Percentiles rank a stretch among this genome's conserved stretches.
Evolutionary conservation across 2,113 vertebrate genomes (phyloP).

Genomic region (Numida meleagris): DNA sequence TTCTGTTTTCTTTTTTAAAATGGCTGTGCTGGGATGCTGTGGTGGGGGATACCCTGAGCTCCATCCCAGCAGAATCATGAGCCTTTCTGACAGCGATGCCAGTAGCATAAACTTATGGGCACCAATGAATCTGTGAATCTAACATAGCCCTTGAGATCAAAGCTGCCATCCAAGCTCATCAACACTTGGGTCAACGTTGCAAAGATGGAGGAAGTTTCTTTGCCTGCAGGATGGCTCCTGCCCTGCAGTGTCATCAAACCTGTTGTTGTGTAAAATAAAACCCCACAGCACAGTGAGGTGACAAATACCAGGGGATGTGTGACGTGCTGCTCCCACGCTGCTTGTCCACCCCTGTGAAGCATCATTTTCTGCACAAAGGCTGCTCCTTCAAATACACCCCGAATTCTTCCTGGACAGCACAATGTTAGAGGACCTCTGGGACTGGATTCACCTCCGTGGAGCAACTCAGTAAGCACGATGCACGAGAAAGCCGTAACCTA

Average conservation of each 20-base stretch:
- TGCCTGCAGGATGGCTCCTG: background rate
- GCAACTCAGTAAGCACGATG: accelerated
- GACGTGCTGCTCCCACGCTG: background rate
- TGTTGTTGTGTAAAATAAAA: background rate
- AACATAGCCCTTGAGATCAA: background rate
- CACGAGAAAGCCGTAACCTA: constrained; percentile 3
- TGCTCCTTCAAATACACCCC: background rate
- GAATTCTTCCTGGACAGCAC: background rate
- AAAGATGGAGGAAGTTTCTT: background rate
- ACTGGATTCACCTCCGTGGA: accelerated
- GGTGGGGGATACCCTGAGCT: no score
- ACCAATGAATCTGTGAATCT: background rate
- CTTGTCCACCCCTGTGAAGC: background rate
- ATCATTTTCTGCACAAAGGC: background rate
- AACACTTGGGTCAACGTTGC: background rate
- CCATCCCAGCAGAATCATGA: no score
- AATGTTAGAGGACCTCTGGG: background rate
- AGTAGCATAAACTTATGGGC: background rate
- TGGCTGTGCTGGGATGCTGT: background rate
- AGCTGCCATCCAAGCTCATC: background rate
- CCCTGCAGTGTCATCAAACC: background rate
- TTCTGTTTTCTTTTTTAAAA: background rate
- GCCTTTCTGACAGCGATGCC: no score
- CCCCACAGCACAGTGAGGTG: background rate
- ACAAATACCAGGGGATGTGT: background rate